These are phyloP conservation scores for Ectemnius lituratus DNA, from an alignment of 2,888 invertebrate genomes.

Conservation along the genomic window DNA sequence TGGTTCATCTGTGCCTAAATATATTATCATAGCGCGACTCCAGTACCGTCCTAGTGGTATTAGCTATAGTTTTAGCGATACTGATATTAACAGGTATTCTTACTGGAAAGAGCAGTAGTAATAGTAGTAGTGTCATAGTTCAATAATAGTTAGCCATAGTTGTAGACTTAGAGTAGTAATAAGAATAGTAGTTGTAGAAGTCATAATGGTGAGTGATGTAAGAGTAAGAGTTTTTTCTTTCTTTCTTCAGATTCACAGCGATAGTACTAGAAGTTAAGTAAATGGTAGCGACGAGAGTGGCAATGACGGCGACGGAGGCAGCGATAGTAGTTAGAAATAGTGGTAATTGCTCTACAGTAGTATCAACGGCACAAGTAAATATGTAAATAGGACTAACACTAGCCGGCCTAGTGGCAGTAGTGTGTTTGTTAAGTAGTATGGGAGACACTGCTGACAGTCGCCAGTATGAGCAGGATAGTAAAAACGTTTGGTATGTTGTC, in stretches of 20 bases:
- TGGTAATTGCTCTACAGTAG: slow-evolving; percentile 29
- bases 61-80: slow-evolving; percentile 7
- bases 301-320: slow-evolving; percentile 37
- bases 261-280: slow-evolving; percentile 30
- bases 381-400: slow-evolving; percentile 10
- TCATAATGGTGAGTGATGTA: slow-evolving; percentile 33
- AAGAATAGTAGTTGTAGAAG: slow-evolving; percentile 34
- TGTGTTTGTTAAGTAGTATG: not conserved
- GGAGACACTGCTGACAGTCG: not conserved
- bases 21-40: slow-evolving; percentile 28
- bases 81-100: not conserved
- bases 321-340: slow-evolving; percentile 32
- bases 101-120: slow-evolving; percentile 5
- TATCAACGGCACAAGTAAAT: slow-evolving; percentile 33
- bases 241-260: slow-evolving; percentile 38
- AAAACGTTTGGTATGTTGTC: not conserved
- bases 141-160: slow-evolving; percentile 24
- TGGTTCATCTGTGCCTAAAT: not conserved
- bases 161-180: slow-evolving; percentile 30
- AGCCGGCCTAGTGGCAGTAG: not conserved
- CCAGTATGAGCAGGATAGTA: no score
- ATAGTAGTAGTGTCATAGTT: slow-evolving; percentile 18
- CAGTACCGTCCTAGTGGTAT: slow-evolving; percentile 25
- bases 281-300: slow-evolving; percentile 37
- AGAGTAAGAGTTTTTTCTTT: slow-evolving; percentile 11